Evolutionary conservation across 2,888 invertebrate genomes (phyloP), one percentile per base, ranked within the genome.

Genomic region (Caenorhabditis parvicauda): DNA sequence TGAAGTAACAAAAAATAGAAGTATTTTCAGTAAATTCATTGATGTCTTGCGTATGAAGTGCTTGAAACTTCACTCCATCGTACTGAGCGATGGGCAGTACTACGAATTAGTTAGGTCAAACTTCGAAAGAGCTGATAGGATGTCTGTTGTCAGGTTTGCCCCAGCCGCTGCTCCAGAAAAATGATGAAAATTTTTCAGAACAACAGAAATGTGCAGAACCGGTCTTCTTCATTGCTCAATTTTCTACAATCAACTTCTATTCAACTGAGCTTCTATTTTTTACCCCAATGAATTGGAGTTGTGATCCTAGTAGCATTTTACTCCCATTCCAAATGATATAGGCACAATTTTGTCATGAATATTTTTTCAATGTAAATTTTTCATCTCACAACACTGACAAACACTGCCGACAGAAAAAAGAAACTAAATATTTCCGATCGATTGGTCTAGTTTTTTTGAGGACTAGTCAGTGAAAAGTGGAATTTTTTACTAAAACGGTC

Each of bases 51-150:
- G 98, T 43, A 91, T 98, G 41, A 92, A 92, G 81, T 96, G 96
- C 79, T 86, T 93, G 1, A 90, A 92, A 82, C 85, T 99, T 47
- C 88, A 89, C 72, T 93, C 94, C 76, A 87, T 98, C 66, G 92
- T 92, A 17, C 86, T 99, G 41, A 93, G 94, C 81, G 98, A 99
- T 82, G 98, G 98, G 1, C 90, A 96, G 59, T 99, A 99, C 84
- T 99, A 95, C 82, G 98, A 98, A 84, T 90, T 96, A 72, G 95
- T 95, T 32, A 94, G 96, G 83, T 96, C 96, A 0, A 99, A 99
- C 84, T 99, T 96, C 83, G 96, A 98, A 84, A 87, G 98, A 76
- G 96, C 98, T 0, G 98, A 96, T 84, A 87, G 98, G 70, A 88
- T 88, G 72, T 95, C 95, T 0, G 95, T 98, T 9, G 96, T 99